These are phyloP conservation scores for Drosophila setifemur DNA, from an alignment of 1,140 invertebrate genomes.

Conservation along the genomic window DNA sequence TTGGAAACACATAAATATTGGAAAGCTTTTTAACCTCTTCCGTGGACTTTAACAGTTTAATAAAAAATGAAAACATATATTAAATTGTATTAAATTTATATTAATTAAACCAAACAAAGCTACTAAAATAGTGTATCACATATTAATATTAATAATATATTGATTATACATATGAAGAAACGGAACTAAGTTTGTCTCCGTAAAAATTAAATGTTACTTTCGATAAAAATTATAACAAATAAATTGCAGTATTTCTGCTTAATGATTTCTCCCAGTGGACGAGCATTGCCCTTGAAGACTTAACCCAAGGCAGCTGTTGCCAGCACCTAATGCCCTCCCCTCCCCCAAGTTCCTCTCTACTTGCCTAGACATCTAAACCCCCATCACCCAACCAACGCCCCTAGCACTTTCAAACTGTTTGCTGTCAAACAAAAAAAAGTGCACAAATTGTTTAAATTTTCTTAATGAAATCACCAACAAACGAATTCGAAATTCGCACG, in stretches of 20 bases:
- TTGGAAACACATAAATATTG: too few species aligned
- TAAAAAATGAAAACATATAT: too few species aligned
- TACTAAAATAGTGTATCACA: too few species aligned
- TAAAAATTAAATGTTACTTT: not conserved
- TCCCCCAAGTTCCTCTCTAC: not conserved
- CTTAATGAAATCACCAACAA: conserved; percentile 53
- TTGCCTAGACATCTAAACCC: not conserved
- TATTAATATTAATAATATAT: too few species aligned
- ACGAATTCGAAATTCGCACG: conserved; percentile 52
- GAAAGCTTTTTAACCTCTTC: too few species aligned
- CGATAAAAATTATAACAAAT: not conserved
- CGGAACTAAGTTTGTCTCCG: too few species aligned
- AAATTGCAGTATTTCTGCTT: not conserved
- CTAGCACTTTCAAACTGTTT: conserved; percentile 56
- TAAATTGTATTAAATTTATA: too few species aligned
- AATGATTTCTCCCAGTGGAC: conserved; percentile 19
- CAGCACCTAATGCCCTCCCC: conserved; percentile 10
- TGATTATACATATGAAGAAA: too few species aligned
- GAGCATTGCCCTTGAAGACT: conserved; percentile 79
- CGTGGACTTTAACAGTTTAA: too few species aligned
- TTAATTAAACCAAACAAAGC: too few species aligned
- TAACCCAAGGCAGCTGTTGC: conserved; percentile 67
- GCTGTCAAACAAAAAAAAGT: conserved; percentile 78
- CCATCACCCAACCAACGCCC: not conserved
- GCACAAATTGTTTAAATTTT: conserved; percentile 77